Base-by-base conservation (phyloP, 1,140 invertebrate species). In the Tribolium castaneum region DNA sequence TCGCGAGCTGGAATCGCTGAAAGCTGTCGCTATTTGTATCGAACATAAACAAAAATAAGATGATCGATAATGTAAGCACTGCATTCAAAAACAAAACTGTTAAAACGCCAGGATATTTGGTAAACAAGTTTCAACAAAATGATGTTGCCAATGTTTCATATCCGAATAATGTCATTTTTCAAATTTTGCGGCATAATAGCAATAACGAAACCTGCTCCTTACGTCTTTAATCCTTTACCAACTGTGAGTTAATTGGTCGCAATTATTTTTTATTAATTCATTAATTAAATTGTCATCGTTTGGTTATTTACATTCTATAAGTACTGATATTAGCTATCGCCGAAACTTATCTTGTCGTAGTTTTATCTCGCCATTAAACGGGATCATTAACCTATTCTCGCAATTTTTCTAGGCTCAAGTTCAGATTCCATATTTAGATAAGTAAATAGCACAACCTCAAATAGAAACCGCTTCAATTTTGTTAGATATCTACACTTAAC, bases 301-400 rank as follows among this genome's bases (percentile, higher is more conserved):
- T 30, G 25, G 25, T 30, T 30, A 30, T 30, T 30, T 30, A 30
- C 25, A 30, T 30, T 30, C 5, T 30, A 30, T 30, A 3, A 30
- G 25, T 30, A 45, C 39, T 45, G 39, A 45, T 45, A 45, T 6
- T 9, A n/a, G 2, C 9, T 45, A 45, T 45, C 39, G 7, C 9
- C 39, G 0, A 45, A 45, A 45, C 9, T 45, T 10, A 59, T 30
- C 54, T 25, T 59, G n/a, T 5, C 13, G n/a, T 45, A 59, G 30
- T 59, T 59, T 25, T 56, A 56, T 56, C 12, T 56, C 7, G 16
- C 0, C 16, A 9, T 56, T 25, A 22, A 7, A 25, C 9, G 54
- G 10, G 54, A 59, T 59, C 54, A 59, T 59, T 59, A 14, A 59
- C 54, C 54, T 19, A 22, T 59, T 22, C 54, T 59, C 54, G 54